A percentile compares a stretch with the other conserved stretches of the same genome.
These are phyloP conservation scores for Perca fluviatilis DNA, from an alignment of 2,113 vertebrate genomes.

Conservation along the genomic window DNA sequence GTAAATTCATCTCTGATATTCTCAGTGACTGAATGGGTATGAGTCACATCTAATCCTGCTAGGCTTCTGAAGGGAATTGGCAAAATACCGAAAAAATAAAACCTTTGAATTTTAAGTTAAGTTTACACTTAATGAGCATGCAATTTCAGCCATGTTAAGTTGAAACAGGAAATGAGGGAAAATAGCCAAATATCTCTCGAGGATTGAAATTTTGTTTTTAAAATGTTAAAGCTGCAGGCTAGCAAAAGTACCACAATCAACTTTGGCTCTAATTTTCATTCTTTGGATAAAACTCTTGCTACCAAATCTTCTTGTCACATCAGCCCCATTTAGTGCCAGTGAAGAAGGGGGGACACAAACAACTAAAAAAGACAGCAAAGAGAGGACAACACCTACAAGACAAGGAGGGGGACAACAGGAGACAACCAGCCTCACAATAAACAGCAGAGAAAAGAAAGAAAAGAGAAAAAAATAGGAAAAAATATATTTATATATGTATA, in stretches of 20 bases:
- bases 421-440: no score
- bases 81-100: not conserved
- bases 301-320: no score
- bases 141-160: not conserved
- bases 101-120: not conserved
- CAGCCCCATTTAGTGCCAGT: no score
- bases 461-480: no score
- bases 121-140: constrained; percentile 9
- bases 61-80: not conserved
- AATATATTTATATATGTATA: no score
- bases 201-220: not conserved
- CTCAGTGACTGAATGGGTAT: not conserved
- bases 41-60: not conserved
- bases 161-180: not conserved
- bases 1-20: constrained; percentile 1
- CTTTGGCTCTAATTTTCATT: not conserved
- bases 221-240: not conserved
- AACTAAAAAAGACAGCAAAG: no score
- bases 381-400: no score
- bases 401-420: no score
- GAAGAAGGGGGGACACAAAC: no score
- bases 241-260: not conserved
- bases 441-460: no score
- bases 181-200: not conserved
- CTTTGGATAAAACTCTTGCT: no score